Base-by-base conservation (phyloP, 1,140 invertebrate genomes). In the Aphelenchoides avenae region DNA sequence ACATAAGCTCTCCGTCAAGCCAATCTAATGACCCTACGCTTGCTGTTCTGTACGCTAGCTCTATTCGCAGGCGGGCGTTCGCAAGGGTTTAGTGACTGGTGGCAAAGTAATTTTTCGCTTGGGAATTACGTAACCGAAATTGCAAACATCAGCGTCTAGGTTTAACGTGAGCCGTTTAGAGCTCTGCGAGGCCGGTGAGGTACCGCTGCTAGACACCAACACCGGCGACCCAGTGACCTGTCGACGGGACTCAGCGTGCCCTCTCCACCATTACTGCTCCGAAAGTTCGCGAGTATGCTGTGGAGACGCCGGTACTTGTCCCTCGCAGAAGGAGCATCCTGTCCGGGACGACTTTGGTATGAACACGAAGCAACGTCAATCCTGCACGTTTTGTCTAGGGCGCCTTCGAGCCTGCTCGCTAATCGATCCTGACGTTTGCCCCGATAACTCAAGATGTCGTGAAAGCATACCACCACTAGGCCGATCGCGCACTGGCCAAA, bases 261-360 rank as follows among this genome's bases (percentile, higher is more conserved):
- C 66, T 9, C 30, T 13, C 30, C 46, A 47, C 13, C 70, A 20
- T 37, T 37, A 46, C 37, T 69, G 66, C 40, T 40, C 37, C 22
- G 20, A 41, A 9, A 27, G 31, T 13, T 40, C 24, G 11, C 33
- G 48, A 13, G 34, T 73, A 5, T 69, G 66, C 29, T 69, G 66
- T 51, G 66, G 69, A 27, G 37, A 48, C 18, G 31, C 58, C 15
- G 70, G 63, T 18, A 57, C 46, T 6, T 69, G 66, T 34, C 66
- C 66, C 18, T 29, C 13, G 2, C 1, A 11, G 1, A 43, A 48
- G n/a, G 54, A 71, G 20, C 29, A 49, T 11, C 65, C 50, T 24
- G 43, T 69, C 29, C 41, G 34, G 22, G 66, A 69, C 49, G 68
- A 60, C 13, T 24, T 40, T 26, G 56, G 63, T 66, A 20, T 33